These are phyloP conservation scores for Sebastes fasciatus DNA, from an alignment of 2,113 vertebrate genomes.

Conservation along the genomic window DNA sequence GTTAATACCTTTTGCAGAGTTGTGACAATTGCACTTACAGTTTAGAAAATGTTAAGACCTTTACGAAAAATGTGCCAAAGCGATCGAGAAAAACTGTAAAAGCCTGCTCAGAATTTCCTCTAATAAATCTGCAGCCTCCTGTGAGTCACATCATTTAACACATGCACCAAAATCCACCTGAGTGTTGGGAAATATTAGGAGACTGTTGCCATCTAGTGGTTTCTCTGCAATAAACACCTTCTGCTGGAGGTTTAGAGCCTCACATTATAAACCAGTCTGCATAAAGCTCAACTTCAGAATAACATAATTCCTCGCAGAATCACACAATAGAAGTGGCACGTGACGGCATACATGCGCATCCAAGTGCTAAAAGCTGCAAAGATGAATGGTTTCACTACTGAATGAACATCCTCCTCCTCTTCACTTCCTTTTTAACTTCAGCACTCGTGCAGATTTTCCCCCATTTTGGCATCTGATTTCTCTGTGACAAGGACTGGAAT, in stretches of 20 bases:
- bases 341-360: background rate
- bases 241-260: background rate
- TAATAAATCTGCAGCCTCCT: constrained; percentile 13
- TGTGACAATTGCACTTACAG: too few species aligned
- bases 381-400: background rate
- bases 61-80: too few species aligned
- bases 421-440: constrained; percentile 17
- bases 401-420: constrained; percentile 14
- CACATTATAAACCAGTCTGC: constrained; percentile 9
- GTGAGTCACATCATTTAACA: constrained; percentile 21
- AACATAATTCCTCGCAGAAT: background rate
- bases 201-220: constrained; percentile 76
- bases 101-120: constrained; percentile 13
- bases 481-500: constrained; percentile 37
- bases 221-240: background rate
- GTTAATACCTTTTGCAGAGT: too few species aligned
- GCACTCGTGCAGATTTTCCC: background rate
- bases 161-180: constrained; percentile 38
- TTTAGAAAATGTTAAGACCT: too few species aligned
- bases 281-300: constrained; percentile 12
- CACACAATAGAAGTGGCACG: background rate
- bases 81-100: background rate
- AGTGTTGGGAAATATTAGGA: constrained; percentile 6
- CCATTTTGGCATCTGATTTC: constrained; percentile 14
- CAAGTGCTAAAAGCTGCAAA: background rate